Evolutionary conservation across 2,888 invertebrate species (phyloP), one percentile per base, ranked within the genome.

Genomic region (Acanthococcus lagerstroemiae): DNA sequence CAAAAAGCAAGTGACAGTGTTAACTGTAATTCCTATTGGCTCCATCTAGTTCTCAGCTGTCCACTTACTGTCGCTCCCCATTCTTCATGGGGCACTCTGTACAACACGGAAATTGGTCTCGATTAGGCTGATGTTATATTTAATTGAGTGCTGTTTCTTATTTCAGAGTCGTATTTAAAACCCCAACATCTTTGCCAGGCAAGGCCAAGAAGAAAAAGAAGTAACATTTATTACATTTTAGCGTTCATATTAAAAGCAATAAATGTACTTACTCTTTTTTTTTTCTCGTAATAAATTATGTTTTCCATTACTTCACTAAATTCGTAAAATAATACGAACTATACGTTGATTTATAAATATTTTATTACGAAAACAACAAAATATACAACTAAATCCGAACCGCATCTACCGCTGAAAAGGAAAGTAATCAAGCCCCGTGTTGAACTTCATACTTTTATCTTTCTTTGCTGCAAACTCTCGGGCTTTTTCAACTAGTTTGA

Each of bases 181-280:
- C 86, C 69, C 88, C 88, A n/a, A 88, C 87, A 1, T 86, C 89
- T 2, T 78, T 89, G 21, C 84, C 87, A 9, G 80, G 82, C 26
- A 88, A 89, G 74, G 80, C 85, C 52, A 91, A 90, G 75, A 93
- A 91, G 78, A 90, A 87, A 76, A 92, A 89, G 76, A 79, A 63
- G 24, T 52, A 24, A 54, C 26, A 48, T 52, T 52, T 22, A 9
- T 52, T 15, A 3, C 4, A 12, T 15, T 52, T 2, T 3, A 22
- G 15, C 24, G 5, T 21, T 52, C n/a, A 48, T 48, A n/a, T n/a
- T n/a, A n/a, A n/a, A n/a, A n/a, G n/a, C n/a, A n/a, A n/a, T n/a
- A n/a, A n/a, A n/a, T n/a, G n/a, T n/a, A n/a, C n/a, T n/a, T n/a
- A n/a, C n/a, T n/a, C n/a, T n/a, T n/a, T n/a, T n/a, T n/a, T n/a